These are phyloP conservation scores for Epiblema foenella DNA, from an alignment of 2,888 invertebrate genomes.

Conservation along the genomic window DNA sequence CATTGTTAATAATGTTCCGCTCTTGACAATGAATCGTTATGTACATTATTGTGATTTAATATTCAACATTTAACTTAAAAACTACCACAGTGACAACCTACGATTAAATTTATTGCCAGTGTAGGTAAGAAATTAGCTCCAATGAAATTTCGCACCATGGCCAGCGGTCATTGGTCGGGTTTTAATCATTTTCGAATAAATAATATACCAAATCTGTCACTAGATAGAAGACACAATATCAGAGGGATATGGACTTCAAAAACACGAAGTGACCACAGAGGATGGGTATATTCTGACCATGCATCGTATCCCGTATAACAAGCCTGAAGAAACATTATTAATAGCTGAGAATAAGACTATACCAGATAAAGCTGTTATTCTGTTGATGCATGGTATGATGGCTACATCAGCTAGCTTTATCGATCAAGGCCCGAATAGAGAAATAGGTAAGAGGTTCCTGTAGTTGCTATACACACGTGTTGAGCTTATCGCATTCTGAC, in stretches of 20 bases:
- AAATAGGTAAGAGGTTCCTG: neutral
- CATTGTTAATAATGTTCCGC: too few species aligned
- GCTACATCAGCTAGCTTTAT: slow-evolving; percentile 6
- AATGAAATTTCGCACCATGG: too few species aligned
- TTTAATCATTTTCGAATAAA: too few species aligned
- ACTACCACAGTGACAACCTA: too few species aligned
- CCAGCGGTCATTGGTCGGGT: too few species aligned
- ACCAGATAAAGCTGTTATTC: neutral
- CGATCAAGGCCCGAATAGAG: neutral
- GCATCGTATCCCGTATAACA: slow-evolving; percentile 12
- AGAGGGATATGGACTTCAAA: neutral
- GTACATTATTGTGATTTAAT: too few species aligned
- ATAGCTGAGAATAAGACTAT: neutral
- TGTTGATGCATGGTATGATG: slow-evolving; percentile 19
- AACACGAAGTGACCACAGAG: neutral
- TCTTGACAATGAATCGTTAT: too few species aligned
- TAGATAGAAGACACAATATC: neutral
- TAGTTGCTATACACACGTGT: too few species aligned
- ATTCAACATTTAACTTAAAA: too few species aligned
- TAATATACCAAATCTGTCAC: neutral
- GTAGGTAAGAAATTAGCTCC: too few species aligned
- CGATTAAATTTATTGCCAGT: too few species aligned
- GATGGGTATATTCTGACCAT: slow-evolving; percentile 11
- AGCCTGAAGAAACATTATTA: neutral
- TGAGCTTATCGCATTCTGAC: too few species aligned